Evolutionary conservation across 1,140 invertebrate species (phyloP).

Genomic region (Portunus trituberculatus): DNA sequence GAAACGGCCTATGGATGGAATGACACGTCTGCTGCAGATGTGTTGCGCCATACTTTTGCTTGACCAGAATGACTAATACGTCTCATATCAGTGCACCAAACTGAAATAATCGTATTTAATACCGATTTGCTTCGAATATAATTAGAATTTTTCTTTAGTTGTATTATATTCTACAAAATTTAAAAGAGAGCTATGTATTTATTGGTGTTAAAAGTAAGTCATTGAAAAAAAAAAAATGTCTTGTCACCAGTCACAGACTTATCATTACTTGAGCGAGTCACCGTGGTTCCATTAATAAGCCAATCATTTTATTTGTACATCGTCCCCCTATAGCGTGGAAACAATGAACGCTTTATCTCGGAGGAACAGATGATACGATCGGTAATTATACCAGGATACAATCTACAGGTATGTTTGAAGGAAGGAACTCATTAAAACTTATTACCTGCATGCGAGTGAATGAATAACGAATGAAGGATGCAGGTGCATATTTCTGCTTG

Average conservation of each 20-base stretch:
- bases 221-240: too few relatives aligned
- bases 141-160: neutral
- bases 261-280: neutral
- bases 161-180: too few relatives aligned
- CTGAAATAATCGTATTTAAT: neutral
- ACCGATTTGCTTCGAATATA: neutral
- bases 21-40: neutral
- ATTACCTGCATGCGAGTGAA: constrained; percentile 34
- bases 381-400: constrained; percentile 50
- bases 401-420: constrained; percentile 41
- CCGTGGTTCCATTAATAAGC: neutral
- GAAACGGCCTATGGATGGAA: neutral
- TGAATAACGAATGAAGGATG: neutral
- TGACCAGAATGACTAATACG: neutral
- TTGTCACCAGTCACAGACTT: neutral
- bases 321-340: neutral
- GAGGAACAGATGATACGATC: constrained; percentile 37
- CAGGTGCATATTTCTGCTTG: neutral
- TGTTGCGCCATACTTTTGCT: neutral
- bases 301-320: neutral
- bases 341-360: neutral
- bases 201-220: too few relatives aligned
- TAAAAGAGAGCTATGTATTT: too few relatives aligned
- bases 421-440: constrained; percentile 13
- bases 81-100: neutral